Evolutionary conservation across 2,113 vertebrate species (phyloP), one percentile per base, ranked within the genome.

Genomic region (Podilymbus podiceps): DNA sequence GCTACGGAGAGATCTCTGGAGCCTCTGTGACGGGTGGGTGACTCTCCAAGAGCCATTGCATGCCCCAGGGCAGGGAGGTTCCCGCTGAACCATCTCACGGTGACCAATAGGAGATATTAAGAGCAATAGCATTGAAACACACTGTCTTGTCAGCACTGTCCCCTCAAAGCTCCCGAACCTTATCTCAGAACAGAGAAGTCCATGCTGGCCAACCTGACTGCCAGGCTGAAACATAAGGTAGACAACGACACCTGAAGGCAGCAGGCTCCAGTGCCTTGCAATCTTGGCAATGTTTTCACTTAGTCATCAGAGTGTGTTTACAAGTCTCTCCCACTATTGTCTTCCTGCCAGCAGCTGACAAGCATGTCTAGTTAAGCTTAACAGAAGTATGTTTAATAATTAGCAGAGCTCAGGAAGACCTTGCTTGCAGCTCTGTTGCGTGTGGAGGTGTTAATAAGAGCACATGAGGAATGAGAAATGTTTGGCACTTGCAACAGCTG

Each of bases 221-320:
- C 72, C 30, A 35, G 69, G 72, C 81, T 68, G 66, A 46, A 96
- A 42, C 53, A n/a, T 89, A 86, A 49, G 74, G 89, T 31, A 76
- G 19, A 96, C 92, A 80, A 94, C 71, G 95, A 96, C 95, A 93
- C 95, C 96, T 92, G 92, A 96, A 95, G 95, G 95, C 88, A 73
- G 85, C 62, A 25, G 62, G 72, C 63, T 64, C 88, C 6, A 15
- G 62, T 1, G 62, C 91, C 55, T 28, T 68, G 75, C 23, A 59
- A n/a, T 62, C 83, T 11, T 69, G 96, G 86, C 95, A 85, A 4
- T 11, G 68, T 68, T 92, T 69, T 52, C 82, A 62, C 92, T 76
- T 56, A 90, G 67, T 63, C 93, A 93, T 25, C 63, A 35, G 47
- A 33, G 76, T 12, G 72, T 85, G 77, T 74, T 94, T 81, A 27